These are phyloP conservation scores for Dromius quadrimaculatus DNA, from an alignment of 2,888 invertebrate genomes.

Conservation along the genomic window DNA sequence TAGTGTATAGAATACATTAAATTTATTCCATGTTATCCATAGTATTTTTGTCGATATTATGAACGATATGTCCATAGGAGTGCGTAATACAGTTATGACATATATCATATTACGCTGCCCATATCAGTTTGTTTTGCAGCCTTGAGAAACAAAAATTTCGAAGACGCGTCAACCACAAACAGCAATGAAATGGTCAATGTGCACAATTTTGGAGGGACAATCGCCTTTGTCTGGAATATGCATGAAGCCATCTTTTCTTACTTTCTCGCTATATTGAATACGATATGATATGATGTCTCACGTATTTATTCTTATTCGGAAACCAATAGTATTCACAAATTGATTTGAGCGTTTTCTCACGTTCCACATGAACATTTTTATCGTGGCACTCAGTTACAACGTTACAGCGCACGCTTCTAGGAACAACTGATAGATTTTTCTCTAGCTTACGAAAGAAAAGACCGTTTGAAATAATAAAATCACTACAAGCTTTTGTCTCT, in stretches of 20 bases:
- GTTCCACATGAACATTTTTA: background rate
- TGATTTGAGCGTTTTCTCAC: background rate
- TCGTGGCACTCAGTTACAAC: background rate
- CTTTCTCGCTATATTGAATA: too few relatives aligned
- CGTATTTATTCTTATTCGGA: too few relatives aligned
- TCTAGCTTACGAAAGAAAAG: too few relatives aligned
- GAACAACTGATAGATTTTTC: too few relatives aligned
- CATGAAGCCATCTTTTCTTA: background rate
- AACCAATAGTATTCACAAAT: background rate
- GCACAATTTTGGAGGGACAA: background rate
- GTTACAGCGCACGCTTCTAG: too few relatives aligned
- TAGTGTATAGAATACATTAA: too few relatives aligned
- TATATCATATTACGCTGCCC: background rate
- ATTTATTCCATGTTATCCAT: too few relatives aligned
- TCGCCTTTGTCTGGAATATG: background rate
- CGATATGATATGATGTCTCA: too few relatives aligned
- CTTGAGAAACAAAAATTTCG: background rate
- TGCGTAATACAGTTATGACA: background rate
- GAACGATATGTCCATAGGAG: too few relatives aligned
- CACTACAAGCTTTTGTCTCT: background rate
- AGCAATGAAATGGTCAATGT: background rate
- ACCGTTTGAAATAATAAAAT: background rate
- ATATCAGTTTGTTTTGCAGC: background rate
- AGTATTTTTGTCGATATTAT: too few relatives aligned
- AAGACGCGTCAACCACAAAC: background rate